Evolutionary conservation across 2,888 invertebrate genomes (phyloP).

Genomic region (Xestia sexstrigata): DNA sequence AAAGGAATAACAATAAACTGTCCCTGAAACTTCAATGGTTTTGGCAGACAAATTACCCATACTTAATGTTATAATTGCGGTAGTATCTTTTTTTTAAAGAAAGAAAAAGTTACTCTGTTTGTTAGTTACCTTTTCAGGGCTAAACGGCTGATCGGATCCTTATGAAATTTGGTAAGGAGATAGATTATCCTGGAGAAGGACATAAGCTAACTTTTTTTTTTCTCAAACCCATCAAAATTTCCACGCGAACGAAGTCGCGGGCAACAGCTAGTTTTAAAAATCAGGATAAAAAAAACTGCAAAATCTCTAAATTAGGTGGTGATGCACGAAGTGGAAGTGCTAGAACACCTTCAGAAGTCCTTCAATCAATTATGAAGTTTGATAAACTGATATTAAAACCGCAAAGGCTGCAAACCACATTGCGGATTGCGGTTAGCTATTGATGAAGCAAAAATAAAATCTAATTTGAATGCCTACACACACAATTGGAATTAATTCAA

Average conservation of each 20-base stretch:
- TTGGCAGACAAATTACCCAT: background rate
- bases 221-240: too few relatives aligned
- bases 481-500: conserved; percentile 47
- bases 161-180: background rate
- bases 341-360: background rate
- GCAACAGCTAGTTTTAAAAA: too few relatives aligned
- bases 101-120: background rate
- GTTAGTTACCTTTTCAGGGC: background rate
- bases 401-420: background rate
- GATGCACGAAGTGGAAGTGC: background rate
- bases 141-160: background rate
- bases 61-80: too few relatives aligned
- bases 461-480: conserved; percentile 28
- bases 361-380: background rate
- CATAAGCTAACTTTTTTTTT: too few relatives aligned
- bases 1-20: background rate
- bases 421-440: background rate
- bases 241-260: too few relatives aligned
- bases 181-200: background rate
- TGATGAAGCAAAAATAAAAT: background rate
- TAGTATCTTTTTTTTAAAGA: background rate
- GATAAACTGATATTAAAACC: background rate
- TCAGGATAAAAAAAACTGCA: background rate
- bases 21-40: background rate
- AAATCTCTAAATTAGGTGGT: background rate